These are phyloP conservation scores for Nebria salina DNA, from an alignment of 2,888 invertebrate species.

Conservation along the genomic window DNA sequence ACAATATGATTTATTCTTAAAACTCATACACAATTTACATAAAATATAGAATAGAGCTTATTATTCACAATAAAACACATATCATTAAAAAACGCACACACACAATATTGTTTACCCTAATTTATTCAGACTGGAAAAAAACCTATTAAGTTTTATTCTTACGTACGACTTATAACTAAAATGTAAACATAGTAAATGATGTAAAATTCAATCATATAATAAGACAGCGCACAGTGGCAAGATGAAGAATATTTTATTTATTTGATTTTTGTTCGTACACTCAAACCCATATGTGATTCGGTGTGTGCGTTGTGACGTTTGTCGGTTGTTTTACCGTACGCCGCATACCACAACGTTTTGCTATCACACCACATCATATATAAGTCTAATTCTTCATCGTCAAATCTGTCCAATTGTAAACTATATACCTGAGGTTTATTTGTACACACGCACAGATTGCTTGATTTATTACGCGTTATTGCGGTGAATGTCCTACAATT, in stretches of 20 bases:
- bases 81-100: no score
- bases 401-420: conserved; percentile 32
- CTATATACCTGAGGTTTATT: conserved; percentile 43
- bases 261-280: neutral
- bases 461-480: conserved; percentile 40
- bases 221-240: conserved; percentile 7
- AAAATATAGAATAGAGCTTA: no score
- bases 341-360: neutral
- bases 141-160: no score
- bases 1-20: no score
- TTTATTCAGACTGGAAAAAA: no score
- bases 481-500: neutral
- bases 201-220: neutral
- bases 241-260: neutral
- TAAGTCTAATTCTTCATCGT: conserved; percentile 36
- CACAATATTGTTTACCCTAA: no score
- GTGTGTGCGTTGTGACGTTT: neutral
- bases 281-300: neutral
- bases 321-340: neutral
- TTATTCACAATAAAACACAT: no score
- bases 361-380: neutral
- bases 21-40: no score
- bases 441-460: conserved; percentile 34
- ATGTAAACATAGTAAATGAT: neutral
- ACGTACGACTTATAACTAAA: neutral